These are phyloP conservation scores for Illadopsis cleaveri DNA, from an alignment of 2,113 vertebrate species.

Conservation along the genomic window DNA sequence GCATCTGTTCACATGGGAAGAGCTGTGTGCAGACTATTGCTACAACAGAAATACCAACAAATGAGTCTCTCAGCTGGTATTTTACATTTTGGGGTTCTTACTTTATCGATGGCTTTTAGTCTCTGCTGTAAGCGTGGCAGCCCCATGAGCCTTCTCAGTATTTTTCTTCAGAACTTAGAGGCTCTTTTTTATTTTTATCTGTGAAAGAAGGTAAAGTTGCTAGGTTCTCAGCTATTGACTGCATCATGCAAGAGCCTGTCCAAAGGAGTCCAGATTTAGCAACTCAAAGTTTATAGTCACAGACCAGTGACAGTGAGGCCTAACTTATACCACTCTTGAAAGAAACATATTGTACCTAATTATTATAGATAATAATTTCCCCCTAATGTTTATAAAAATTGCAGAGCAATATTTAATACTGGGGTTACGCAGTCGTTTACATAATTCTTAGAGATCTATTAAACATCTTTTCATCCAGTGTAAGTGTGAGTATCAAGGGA, in stretches of 20 bases:
- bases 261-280: neutral
- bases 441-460: neutral
- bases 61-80: neutral
- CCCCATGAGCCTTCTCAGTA: neutral
- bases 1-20: neutral
- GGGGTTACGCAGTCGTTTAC: neutral
- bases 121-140: neutral
- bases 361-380: neutral
- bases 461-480: neutral
- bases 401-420: neutral
- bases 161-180: neutral
- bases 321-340: neutral
- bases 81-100: neutral
- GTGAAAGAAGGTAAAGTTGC: neutral
- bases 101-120: neutral
- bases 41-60: neutral
- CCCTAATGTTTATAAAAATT: neutral
- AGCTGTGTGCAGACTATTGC: neutral
- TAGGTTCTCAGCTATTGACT: neutral
- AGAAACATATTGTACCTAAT: neutral
- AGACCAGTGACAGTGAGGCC: neutral
- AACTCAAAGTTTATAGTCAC: neutral
- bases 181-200: neutral
- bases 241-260: neutral
- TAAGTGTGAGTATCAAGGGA: neutral